Evolutionary conservation across 2,888 invertebrate species (phyloP).

Genomic region (Nemoura dubitans): DNA sequence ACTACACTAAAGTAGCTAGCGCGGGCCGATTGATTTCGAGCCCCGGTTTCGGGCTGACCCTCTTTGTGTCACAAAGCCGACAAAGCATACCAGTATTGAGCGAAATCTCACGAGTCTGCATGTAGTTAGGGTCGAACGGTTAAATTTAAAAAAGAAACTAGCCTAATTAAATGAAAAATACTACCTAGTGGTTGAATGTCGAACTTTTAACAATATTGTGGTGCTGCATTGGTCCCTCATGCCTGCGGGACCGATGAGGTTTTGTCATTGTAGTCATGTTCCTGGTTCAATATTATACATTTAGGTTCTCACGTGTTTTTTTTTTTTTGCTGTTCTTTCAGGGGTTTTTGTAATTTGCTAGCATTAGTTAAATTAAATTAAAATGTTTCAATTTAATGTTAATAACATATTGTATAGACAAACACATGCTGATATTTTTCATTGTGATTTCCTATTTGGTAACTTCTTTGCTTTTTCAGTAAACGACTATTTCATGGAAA

Average conservation of each 20-base stretch:
- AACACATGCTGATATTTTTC: slow-evolving; percentile 42
- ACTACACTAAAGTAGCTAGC: not conserved
- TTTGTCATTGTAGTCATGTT: slow-evolving; percentile 45
- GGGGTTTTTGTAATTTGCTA: slow-evolving; percentile 42
- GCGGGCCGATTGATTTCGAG: not conserved
- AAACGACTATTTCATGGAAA: slow-evolving; percentile 9
- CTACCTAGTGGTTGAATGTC: slow-evolving; percentile 12
- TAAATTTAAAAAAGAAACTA: not conserved
- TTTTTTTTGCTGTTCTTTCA: slow-evolving; percentile 43
- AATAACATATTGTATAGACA: slow-evolving; percentile 19
- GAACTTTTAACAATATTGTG: not conserved
- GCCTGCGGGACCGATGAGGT: not conserved
- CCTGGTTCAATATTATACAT: slow-evolving; percentile 42
- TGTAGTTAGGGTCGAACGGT: not conserved
- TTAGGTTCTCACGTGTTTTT: slow-evolving; percentile 47
- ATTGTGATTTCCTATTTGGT: slow-evolving; percentile 46
- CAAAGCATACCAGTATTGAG: slow-evolving; percentile 36
- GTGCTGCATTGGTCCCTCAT: not conserved
- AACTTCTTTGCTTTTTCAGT: slow-evolving; percentile 33
- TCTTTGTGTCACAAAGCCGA: not conserved
- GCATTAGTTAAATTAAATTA: not conserved
- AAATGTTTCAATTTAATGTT: not conserved
- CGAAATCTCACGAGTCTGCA: slow-evolving; percentile 33
- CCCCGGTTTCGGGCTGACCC: not conserved
- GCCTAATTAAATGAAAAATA: not conserved